Evolutionary conservation across 2,797 vertebrate genomes (phyloP), one percentile per base, ranked within the genome.

Genomic region (Acrossocheilus fasciatus): DNA sequence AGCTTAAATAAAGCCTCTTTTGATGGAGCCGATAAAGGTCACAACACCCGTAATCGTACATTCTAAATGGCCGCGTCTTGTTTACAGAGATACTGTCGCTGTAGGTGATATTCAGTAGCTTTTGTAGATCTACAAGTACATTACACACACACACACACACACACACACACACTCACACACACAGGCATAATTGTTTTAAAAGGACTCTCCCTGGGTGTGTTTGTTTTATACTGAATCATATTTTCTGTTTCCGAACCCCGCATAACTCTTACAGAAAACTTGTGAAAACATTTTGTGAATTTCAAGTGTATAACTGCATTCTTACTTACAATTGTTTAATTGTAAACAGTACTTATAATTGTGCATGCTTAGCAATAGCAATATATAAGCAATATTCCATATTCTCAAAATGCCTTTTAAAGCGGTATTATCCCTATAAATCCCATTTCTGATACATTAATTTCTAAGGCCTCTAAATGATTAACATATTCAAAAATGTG

Each of bases 21-120:
- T 45, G 70, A 47, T 62, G 52, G 1, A 45, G n/a, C n/a, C 2
- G 20, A 73, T 59, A 73, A 41, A 82, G 43, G 68, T 17, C n/a
- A 73, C n/a, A 18, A 6, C 41, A 82, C 64, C 34, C 6, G 66
- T 23, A n/a, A 41, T 52, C 45, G 9, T 23, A 6, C 11, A 17
- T 70, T 81, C 45, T 10, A 34, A 34, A 15, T 3, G 10, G 2
- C 0, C n/a, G 18, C 1, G 11, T 41, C 18, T 59, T 59, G 54
- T 62, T 78, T 76, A 52, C 74, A 76, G 52, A 78, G 54, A 78
- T 30, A 41, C 12, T 79, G 36, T 30, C 14, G 12, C 36, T 43
- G 30, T 57, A 39, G 17, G 26, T 41, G 20, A 62, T 26, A 62
- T 79, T 62, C 34, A 59, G 41, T 39, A 57, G 23, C 6, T 41